Conservation (phyloP, 2,797 vertebrate species). For the Allobates femoralis region DNA sequence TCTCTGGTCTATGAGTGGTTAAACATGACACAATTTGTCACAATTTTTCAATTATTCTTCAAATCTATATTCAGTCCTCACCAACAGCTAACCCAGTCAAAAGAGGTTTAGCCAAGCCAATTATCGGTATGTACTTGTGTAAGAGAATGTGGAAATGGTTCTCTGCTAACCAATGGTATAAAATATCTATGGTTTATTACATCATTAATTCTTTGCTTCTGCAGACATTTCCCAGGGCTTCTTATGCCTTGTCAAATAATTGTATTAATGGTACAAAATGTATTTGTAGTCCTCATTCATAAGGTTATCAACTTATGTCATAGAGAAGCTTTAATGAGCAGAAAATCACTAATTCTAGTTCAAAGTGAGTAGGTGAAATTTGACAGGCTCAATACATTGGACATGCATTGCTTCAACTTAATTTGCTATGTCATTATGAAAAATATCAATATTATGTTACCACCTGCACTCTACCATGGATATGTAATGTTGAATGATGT, state of each 20-base stretch:
- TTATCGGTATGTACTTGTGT: not conserved
- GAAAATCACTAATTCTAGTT: slow-evolving; percentile 10
- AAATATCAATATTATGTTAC: slow-evolving; percentile 1
- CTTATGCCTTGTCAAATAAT: slow-evolving; percentile 7
- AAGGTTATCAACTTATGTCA: not conserved
- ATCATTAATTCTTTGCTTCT: not conserved
- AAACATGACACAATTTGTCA: not conserved
- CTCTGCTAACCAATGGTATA: not conserved
- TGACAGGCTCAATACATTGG: slow-evolving; percentile 8
- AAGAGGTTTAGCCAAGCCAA: not conserved
- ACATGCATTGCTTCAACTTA: slow-evolving; percentile 10
- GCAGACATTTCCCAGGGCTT: not conserved
- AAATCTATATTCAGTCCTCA: not conserved
- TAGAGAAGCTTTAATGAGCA: slow-evolving; percentile 16
- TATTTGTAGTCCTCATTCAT: slow-evolving; percentile 20
- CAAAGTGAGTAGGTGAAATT: not conserved
- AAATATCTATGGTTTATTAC: not conserved
- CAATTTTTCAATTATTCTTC: not conserved
- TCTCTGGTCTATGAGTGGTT: not conserved
- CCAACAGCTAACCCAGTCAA: not conserved
- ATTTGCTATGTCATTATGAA: not conserved
- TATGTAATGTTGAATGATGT: not conserved
- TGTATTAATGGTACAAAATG: slow-evolving; percentile 20
- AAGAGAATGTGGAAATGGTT: not conserved
- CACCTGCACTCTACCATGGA: not conserved